Percentiles rank a stretch among this genome's conserved stretches.
Conservation (phyloP, 2,797 vertebrate genomes). For the Momotus momota region DNA sequence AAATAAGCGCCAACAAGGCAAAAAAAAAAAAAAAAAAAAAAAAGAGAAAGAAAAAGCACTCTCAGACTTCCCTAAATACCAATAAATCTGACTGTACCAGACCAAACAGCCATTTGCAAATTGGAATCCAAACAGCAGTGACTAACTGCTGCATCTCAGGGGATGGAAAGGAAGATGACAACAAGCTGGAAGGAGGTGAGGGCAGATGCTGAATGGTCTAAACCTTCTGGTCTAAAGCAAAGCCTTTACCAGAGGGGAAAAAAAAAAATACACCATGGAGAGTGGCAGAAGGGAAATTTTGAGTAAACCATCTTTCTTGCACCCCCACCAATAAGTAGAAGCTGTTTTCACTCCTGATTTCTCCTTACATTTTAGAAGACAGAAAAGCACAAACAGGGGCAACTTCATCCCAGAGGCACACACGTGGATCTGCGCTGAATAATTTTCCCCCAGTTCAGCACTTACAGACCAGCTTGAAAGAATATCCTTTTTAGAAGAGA, state of each 20-base stretch:
- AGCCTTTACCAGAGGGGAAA: neutral
- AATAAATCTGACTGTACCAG: neutral
- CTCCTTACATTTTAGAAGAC: neutral
- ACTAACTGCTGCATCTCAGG: neutral
- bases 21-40: neutral
- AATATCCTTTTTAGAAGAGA: neutral
- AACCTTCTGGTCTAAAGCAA: neutral
- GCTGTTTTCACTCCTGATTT: neutral
- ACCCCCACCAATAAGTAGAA: neutral
- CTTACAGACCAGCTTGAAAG: neutral
- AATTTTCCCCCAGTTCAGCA: neutral
- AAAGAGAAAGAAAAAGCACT: neutral
- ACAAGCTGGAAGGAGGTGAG: neutral
- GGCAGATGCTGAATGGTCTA: neutral
- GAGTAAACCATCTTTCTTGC: neutral
- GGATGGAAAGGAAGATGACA: neutral
- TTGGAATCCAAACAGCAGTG: neutral
- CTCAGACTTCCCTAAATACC: neutral
- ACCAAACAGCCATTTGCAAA: neutral
- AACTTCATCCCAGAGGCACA: neutral
- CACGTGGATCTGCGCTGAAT: fast-evolving
- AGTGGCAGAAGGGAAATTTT: fast-evolving
- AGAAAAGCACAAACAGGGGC: neutral
- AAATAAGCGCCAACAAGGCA: neutral
- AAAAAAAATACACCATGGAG: neutral